Base-by-base conservation (phyloP, 2,797 vertebrate genomes). In the Anolis apletophallus region DNA sequence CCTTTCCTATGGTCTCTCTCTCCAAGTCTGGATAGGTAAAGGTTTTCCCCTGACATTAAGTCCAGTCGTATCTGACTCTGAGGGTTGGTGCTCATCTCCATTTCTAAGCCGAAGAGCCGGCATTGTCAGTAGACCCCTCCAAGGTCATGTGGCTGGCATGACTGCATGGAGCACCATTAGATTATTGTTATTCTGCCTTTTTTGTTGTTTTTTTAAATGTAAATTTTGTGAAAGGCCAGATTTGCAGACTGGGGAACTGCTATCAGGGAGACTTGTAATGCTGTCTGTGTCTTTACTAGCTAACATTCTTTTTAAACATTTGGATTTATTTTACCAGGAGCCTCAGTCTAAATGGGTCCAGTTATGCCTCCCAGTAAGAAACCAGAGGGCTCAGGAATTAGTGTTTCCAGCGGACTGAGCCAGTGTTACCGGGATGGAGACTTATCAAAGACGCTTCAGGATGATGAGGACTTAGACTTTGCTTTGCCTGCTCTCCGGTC, bases 291-390 rank as follows among this genome's bases (percentile, higher is more conserved):
- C 50, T 59, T 80, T 40, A 26, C 74, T 64, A 84, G 54, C 88
- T 95, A 89, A 92, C 85, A 77, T 8, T 93, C 36, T 87, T 87
- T 21, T 23, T 46, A 83, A 87, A 89, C 59, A 91, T 71, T 87
- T 86, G 93, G 26, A 34, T 94, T 90, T 83, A 12, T 85, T 77
- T 89, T 90, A 89, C 32, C 89, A 98, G 98, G 97, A 97, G 96
- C 94, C 94, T 96, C 96, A 96, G 97, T 97, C 97, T 98, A 98
- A 97, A 99, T 99, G 98, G 98, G 98, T 97, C 98, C 98, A 97
- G 98, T 98, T 97, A 99, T 99, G 98, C 98, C 98, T 96, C 98
- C 98, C 96, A 98, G 98, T 96, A 99, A 99, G 97, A 99, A 99
- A 97, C 97, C 98, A 83, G 98, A 98, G 96, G 98, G 98, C 97